A percentile compares a stretch with the other conserved stretches of the same genome.
These are phyloP conservation scores for Rousettus leschenaultii DNA, from an alignment of 2,113 vertebrate genomes.

Conservation along the genomic window DNA sequence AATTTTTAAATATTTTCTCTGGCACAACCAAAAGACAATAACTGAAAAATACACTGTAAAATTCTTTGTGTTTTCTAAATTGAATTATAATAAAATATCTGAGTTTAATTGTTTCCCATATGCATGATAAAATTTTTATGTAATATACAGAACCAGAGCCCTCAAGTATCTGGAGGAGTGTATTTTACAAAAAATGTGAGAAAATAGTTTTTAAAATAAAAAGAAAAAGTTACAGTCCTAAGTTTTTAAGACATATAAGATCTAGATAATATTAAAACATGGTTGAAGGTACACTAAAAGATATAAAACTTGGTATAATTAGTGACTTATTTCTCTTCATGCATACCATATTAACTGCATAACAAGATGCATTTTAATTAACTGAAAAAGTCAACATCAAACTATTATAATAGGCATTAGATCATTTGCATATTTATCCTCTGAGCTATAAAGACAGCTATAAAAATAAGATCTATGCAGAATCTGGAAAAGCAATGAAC, in stretches of 20 bases:
- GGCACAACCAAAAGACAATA: not conserved
- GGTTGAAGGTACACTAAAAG: not conserved
- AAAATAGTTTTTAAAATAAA: not conserved
- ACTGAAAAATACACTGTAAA: not conserved
- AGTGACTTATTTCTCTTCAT: not conserved
- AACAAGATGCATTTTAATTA: not conserved
- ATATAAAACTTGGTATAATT: not conserved
- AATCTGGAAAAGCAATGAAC: constrained; percentile 53
- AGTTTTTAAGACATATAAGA: not conserved
- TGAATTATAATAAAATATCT: not conserved
- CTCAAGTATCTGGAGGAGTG: not conserved
- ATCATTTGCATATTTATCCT: constrained; percentile 45
- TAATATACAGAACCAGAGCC: not conserved
- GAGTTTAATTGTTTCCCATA: not conserved
- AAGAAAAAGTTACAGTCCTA: not conserved
- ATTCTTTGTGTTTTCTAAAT: constrained; percentile 26
- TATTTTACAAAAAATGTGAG: not conserved
- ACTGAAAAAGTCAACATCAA: constrained; percentile 30
- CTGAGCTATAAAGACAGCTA: constrained; percentile 44
- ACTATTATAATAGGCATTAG: not conserved
- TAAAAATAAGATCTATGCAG: constrained; percentile 16
- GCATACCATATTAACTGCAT: not conserved
- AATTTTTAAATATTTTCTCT: constrained; percentile 42
- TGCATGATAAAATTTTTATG: not conserved
- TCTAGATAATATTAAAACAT: not conserved